Percentiles rank a stretch among this genome's conserved stretches.
These are phyloP conservation scores for Dicycla oo DNA, from an alignment of 2,888 invertebrate genomes.

Conservation along the genomic window DNA sequence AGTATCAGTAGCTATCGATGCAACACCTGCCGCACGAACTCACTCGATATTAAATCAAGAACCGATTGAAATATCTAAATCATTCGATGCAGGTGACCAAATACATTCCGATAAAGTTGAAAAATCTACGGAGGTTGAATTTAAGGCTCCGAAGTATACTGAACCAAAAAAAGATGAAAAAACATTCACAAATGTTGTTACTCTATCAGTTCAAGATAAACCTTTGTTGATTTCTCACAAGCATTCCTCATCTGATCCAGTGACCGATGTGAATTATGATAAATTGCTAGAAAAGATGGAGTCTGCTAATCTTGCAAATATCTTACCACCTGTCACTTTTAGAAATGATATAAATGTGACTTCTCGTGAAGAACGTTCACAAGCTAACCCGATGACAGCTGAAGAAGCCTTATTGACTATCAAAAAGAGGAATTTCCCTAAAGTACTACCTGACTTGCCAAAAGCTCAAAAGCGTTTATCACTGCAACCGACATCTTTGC, in stretches of 20 bases:
- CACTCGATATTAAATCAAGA: conserved; percentile 93
- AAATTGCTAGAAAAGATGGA: conserved; percentile 79
- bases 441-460: conserved; percentile 95
- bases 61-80: conserved; percentile 94
- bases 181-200: conserved; percentile 84
- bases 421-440: conserved; percentile 95
- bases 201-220: conserved; percentile 78
- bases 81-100: conserved; percentile 85
- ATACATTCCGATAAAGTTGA: conserved; percentile 82
- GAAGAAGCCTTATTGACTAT: conserved; percentile 94
- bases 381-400: conserved; percentile 87
- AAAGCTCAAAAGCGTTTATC: conserved; percentile 91
- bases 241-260: conserved; percentile 93
- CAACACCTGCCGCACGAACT: conserved; percentile 94
- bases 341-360: conserved; percentile 94
- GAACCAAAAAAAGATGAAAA: conserved; percentile 67
- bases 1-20: conserved; percentile 94
- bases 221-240: conserved; percentile 91
- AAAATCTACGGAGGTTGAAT: conserved; percentile 85
- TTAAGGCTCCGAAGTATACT: conserved; percentile 62
- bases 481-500: conserved; percentile 90
- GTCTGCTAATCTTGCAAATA: conserved; percentile 73
- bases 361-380: conserved; percentile 90
- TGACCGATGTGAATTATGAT: conserved; percentile 90
- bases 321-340: conserved; percentile 86